A percentile compares a stretch with the other conserved stretches of the same genome.
These are phyloP conservation scores for Acyrthosiphon pisum DNA, from an alignment of 1,140 invertebrate genomes.

Conservation along the genomic window DNA sequence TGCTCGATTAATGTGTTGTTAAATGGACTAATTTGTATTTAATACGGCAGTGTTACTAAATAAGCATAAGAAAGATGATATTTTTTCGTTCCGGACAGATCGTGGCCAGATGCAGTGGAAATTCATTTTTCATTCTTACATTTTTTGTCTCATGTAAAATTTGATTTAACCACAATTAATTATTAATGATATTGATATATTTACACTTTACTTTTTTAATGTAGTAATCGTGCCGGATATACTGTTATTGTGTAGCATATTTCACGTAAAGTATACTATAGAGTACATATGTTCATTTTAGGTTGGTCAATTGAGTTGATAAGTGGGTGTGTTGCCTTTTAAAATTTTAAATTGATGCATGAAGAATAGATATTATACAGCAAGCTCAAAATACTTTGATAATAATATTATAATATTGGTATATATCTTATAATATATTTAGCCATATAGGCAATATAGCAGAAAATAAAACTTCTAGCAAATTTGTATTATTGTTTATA, in stretches of 20 bases:
- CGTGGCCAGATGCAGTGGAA: neutral
- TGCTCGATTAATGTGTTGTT: neutral
- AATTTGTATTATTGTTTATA: neutral
- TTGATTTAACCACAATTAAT: neutral
- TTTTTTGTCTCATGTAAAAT: no score
- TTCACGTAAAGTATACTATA: neutral
- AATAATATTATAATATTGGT: neutral
- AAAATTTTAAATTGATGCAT: neutral
- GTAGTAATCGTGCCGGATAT: neutral
- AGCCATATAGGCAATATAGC: no score
- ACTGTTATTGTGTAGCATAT: neutral
- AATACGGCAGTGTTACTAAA: neutral
- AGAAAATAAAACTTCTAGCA: neutral
- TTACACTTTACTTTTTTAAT: neutral
- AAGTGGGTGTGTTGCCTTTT: neutral
- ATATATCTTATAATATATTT: no score
- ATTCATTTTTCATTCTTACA: neutral
- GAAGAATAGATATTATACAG: neutral
- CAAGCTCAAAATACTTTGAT: neutral
- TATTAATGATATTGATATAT: neutral
- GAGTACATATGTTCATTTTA: neutral
- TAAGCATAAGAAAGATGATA: no score
- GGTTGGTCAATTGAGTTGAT: neutral
- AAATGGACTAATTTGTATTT: neutral
- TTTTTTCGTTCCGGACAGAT: neutral